Evolutionary conservation across 2,888 invertebrate genomes (phyloP).

Genomic region (Agrotis puta): DNA sequence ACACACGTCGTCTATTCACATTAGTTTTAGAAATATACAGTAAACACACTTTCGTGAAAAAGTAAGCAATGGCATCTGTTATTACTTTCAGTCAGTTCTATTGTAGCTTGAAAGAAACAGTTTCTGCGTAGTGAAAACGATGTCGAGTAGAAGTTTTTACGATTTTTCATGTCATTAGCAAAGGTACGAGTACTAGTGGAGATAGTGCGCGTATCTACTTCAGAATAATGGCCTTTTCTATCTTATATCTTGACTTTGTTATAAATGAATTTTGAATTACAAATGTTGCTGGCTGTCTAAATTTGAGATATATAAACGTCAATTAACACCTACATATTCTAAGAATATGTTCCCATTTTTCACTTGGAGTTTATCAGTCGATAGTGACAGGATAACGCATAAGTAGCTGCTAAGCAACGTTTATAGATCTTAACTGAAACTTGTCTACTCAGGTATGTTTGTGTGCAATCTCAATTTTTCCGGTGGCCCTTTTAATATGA

Average conservation of each 20-base stretch:
- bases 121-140: conserved; percentile 43
- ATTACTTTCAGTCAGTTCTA: conserved; percentile 59
- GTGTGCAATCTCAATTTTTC: neutral
- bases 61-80: conserved; percentile 62
- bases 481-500: neutral
- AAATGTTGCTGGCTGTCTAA: conserved; percentile 6
- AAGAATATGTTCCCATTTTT: neutral
- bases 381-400: neutral
- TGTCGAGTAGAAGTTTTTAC: conserved; percentile 44
- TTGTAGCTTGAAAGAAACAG: conserved; percentile 40
- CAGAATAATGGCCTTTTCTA: conserved; percentile 30
- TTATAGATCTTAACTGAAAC: neutral
- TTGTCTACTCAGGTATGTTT: neutral
- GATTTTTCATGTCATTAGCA: conserved; percentile 49
- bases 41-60: conserved; percentile 72
- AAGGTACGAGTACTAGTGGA: conserved; percentile 23
- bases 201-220: conserved; percentile 19
- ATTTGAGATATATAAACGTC: neutral
- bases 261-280: conserved; percentile 30
- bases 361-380: neutral
- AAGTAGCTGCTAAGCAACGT: neutral
- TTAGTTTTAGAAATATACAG: conserved; percentile 87
- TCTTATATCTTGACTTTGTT: conserved; percentile 34
- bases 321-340: neutral
- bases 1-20: conserved; percentile 84